Base-by-base conservation (phyloP, 2,797 vertebrate genomes). In the Lacerta viridis region DNA sequence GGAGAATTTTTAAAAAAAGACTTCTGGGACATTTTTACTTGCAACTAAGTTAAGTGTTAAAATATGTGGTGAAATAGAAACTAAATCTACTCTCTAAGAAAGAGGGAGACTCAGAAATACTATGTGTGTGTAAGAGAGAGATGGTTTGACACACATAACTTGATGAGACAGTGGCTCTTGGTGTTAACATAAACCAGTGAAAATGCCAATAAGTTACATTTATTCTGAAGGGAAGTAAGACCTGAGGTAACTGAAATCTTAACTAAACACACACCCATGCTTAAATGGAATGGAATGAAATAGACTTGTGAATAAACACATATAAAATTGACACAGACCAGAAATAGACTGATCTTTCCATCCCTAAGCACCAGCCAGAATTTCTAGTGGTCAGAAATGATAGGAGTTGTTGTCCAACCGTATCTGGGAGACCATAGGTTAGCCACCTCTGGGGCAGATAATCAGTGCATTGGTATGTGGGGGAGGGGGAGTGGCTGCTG, bases 51-150 rank as follows among this genome's bases (percentile, higher is more conserved):
- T 74, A 55, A 81, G 79, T 43, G 68, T 41, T 82, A 88, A 85
- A 74, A 95, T 94, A 90, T 95, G 92, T 0, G 88, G 92, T 94
- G 4, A 90, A 89, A 93, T 93, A 92, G 93, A 95, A 96, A 93
- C 92, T 90, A 95, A 94, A 39, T 5, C n/a, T 18, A 72, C 20
- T 80, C 27, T n/a, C 20, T 46, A 36, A 72, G 69, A 85, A 85
- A 36, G 36, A 61, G 23, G 36, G 39, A 61, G 15, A 27, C 36
- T 33, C 5, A 72, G 78, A 88, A 80, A 80, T 9, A 71, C 50
- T 33, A 13, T 27, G 23, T 78, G 13, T 43, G 20, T 25, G 5
- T 46, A 66, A 68, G 74, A 66, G n/a, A 46, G 59, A 11, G 27
- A 17, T 71, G 29, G 23, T 79, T 79, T 36, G 20, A 68, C 20